Evolutionary conservation across 2,888 invertebrate genomes (phyloP).

Genomic region (Drosophila antonietae): DNA sequence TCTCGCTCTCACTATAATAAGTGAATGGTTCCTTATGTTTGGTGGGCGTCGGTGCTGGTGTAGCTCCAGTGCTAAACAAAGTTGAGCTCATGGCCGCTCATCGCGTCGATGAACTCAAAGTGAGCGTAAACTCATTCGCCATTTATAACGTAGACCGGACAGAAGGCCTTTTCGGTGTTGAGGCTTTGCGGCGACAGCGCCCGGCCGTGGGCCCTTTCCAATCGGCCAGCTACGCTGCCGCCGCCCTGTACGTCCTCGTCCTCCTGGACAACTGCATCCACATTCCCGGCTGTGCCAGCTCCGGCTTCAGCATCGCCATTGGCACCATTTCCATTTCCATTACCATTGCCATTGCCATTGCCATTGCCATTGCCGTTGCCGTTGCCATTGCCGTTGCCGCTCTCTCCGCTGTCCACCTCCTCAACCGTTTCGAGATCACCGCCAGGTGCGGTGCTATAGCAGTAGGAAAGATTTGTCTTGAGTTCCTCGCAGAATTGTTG

Average conservation of each 20-base stretch:
- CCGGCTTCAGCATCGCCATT: constrained; percentile 3
- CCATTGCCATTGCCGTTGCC: not conserved
- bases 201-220: constrained; percentile 52
- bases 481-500: constrained; percentile 83
- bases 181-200: constrained; percentile 76
- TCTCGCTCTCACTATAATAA: not conserved
- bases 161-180: constrained; percentile 77
- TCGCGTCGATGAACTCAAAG: constrained; percentile 82
- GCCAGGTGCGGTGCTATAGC: constrained; percentile 82
- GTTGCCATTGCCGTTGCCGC: constrained; percentile 18
- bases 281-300: not conserved
- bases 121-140: constrained; percentile 84
- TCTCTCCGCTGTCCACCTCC: constrained; percentile 75
- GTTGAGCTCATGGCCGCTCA: constrained; percentile 80
- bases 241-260: constrained; percentile 54
- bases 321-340: not conserved
- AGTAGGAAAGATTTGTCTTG: constrained; percentile 82
- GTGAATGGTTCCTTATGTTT: constrained; percentile 10
- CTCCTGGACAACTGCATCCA: constrained; percentile 1
- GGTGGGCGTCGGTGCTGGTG: constrained; percentile 27
- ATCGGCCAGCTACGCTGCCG: constrained; percentile 51
- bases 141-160: constrained; percentile 82
- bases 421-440: constrained; percentile 81
- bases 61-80: constrained; percentile 64
- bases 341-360: not conserved